Conservation (phyloP, 2,888 invertebrate genomes). For the Mimas tiliae region DNA sequence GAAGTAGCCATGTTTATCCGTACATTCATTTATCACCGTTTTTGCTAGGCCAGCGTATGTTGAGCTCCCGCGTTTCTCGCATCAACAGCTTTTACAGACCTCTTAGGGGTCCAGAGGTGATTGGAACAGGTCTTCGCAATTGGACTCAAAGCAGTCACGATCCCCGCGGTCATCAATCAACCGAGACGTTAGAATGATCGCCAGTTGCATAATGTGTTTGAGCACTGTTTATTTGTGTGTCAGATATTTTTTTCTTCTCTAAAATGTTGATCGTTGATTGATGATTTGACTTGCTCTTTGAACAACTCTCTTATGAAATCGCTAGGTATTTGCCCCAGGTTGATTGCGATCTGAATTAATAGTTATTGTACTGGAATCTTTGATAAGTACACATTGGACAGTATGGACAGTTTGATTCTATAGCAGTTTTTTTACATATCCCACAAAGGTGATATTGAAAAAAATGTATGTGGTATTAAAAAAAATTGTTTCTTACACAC, state of each 20-base stretch:
- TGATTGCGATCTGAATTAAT: neutral
- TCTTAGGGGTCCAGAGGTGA: constrained; percentile 28
- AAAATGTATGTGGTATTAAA: too few species aligned
- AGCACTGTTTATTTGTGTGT: constrained; percentile 64
- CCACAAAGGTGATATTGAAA: too few species aligned
- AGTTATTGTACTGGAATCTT: constrained; percentile 9
- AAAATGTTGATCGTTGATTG: constrained; percentile 66
- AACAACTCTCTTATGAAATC: constrained; percentile 30
- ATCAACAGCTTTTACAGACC: constrained; percentile 27
- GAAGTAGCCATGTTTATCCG: constrained; percentile 82
- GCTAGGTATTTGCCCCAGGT: constrained; percentile 1
- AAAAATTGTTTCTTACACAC: too few species aligned
- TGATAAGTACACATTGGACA: neutral
- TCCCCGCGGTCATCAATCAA: constrained; percentile 72
- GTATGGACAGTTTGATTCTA: neutral
- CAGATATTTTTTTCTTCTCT: constrained; percentile 60
- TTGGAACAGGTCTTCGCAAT: constrained; percentile 40
- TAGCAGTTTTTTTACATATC: neutral
- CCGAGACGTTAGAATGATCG: constrained; percentile 62
- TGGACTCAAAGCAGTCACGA: constrained; percentile 63
- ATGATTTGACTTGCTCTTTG: constrained; percentile 56
- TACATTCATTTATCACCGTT: constrained; percentile 76
- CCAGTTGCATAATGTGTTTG: constrained; percentile 73
- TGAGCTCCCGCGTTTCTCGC: constrained; percentile 47
- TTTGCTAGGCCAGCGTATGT: constrained; percentile 54